Evolutionary conservation across 2,113 vertebrate genomes (phyloP).

Genomic region (Oostethus manadensis): DNA sequence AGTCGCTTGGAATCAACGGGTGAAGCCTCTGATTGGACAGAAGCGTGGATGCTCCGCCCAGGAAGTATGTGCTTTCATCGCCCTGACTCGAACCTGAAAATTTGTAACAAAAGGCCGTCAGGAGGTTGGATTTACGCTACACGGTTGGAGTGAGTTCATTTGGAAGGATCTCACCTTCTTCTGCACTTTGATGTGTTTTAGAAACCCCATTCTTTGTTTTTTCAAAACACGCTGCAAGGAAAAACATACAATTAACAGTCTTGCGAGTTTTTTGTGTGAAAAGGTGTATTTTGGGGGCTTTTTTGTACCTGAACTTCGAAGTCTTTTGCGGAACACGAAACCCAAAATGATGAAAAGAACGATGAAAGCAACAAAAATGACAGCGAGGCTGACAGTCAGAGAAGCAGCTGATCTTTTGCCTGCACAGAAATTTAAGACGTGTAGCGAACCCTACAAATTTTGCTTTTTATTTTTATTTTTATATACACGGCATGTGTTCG

Average conservation of each 20-base stretch:
- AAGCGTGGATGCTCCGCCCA: conserved; percentile 1
- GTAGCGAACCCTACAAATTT: too few species aligned
- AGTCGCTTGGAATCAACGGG: neutral
- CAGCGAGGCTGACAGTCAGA: neutral
- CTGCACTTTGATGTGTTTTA: neutral
- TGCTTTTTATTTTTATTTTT: too few species aligned
- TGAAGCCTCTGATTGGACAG: conserved; percentile 1
- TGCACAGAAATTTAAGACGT: conserved; percentile 17
- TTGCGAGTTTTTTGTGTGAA: neutral
- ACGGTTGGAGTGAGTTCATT: too few species aligned
- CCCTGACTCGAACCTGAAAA: neutral
- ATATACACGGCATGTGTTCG: too few species aligned
- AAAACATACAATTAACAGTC: neutral
- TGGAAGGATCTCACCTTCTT: conserved; percentile 2
- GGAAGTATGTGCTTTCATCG: accelerated
- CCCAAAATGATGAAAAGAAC: neutral
- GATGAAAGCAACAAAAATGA: neutral
- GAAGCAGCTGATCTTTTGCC: neutral
- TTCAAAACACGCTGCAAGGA: conserved; percentile 17
- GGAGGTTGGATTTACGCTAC: neutral
- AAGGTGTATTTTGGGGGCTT: conserved; percentile 3
- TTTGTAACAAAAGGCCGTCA: neutral
- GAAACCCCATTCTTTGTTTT: neutral
- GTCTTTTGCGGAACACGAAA: neutral
- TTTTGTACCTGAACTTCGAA: conserved; percentile 1